These are phyloP conservation scores for Hypanus sabinus DNA, from an alignment of 2,113 vertebrate species.

Conservation along the genomic window DNA sequence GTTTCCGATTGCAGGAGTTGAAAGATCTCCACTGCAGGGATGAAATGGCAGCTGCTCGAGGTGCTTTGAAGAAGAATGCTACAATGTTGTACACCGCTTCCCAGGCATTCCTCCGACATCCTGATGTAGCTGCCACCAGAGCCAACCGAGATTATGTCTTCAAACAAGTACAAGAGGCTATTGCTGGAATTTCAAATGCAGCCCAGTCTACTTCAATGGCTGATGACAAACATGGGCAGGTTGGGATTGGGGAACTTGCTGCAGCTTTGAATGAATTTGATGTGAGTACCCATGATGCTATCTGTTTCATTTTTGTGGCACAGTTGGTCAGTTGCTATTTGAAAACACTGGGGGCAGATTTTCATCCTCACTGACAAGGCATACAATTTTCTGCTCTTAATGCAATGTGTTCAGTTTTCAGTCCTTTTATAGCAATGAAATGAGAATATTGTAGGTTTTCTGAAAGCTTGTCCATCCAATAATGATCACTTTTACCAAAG, in stretches of 20 bases:
- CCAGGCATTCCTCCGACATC: conserved; percentile 91
- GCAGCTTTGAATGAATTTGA: conserved; percentile 97
- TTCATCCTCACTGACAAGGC: neutral
- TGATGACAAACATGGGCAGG: conserved; percentile 90
- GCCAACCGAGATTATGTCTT: conserved; percentile 97
- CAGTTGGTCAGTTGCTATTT: no score
- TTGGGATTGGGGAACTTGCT: conserved; percentile 90
- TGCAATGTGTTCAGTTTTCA: neutral
- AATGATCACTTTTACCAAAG: neutral
- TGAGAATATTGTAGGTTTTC: neutral
- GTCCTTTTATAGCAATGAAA: neutral
- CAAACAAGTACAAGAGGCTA: conserved; percentile 96
- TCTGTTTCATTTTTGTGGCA: neutral
- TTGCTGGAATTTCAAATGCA: conserved; percentile 88
- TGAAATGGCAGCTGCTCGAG: conserved; percentile 92
- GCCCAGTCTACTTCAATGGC: conserved; percentile 89
- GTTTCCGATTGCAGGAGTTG: conserved; percentile 66
- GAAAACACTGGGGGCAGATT: no score
- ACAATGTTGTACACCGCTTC: conserved; percentile 97
- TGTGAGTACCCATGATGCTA: conserved; percentile 62
- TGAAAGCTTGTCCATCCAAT: neutral
- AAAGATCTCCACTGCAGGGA: conserved; percentile 95
- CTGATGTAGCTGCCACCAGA: conserved; percentile 87
- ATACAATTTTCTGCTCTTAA: neutral
- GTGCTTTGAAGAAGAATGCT: conserved; percentile 94